Evolutionary conservation across 2,888 invertebrate genomes (phyloP), one percentile per base, ranked within the genome.

Genomic region (Dascillus cervinus): DNA sequence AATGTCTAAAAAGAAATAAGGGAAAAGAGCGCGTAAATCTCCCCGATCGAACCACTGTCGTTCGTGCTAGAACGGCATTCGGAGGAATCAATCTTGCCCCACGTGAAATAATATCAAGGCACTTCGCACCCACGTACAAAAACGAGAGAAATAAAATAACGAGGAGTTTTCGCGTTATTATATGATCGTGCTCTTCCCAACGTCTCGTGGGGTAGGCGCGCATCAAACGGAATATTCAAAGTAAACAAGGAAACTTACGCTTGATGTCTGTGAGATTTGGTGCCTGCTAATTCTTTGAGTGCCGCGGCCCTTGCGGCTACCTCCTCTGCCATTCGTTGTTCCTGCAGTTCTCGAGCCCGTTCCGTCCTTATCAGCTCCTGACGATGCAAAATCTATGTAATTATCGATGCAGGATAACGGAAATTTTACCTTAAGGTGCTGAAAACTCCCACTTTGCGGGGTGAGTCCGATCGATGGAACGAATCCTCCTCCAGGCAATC

Each of bases 341-440:
- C 74, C 51, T 82, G 78, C 38, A 85, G 64, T 53, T 87, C 86
- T 23, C 81, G 74, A 1, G 82, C 78, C 25, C 85, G 72, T 54
- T 88, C 87, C 14, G 79, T 80, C 29, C 80, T 72, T 49, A 87
- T 81, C 44, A 88, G 58, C 52, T 87, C 84, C 69, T 64, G 43
- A 28, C 37, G 39, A 29, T 6, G 8, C 8, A 17, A 17, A 17
- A 6, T 17, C 5, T 8, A 6, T 8, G 17, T 17, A 17, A 4
- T 17, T 17, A 17, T 8, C 4, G 5, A 8, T 17, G 8, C 4
- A 17, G 8, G 8, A 17, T 8, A 8, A 8, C 8, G 17, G 8
- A 6, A 6, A 22, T 37, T 45, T 42, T 49, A 63, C 65, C 54
- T 85, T 87, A 29, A 88, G 68, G 44, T 82, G 79, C 49, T 87